phyloP scores from a whole-genome alignment of 53 echinoderm and acorn worm species.

The Mesocentrotus franciscanus region DNA sequence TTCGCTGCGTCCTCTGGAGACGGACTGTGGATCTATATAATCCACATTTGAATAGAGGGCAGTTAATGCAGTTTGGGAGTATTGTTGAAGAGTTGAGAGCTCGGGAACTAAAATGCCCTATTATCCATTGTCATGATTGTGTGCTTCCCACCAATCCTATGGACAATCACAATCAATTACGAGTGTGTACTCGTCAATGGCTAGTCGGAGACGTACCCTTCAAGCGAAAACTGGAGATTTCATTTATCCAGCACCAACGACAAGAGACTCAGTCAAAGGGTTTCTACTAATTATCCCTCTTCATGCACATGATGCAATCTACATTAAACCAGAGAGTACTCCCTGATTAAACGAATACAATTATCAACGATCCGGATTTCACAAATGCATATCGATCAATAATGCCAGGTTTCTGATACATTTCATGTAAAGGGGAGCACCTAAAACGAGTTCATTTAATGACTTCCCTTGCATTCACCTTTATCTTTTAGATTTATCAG shows the following conservation, averaged over 20 bases:
- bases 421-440: too few species aligned
- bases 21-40: not conserved
- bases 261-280: not conserved
- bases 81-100: not conserved
- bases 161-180: slow-evolving; percentile 25
- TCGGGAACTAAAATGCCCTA: not conserved
- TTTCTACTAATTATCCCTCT: not conserved
- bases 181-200: not conserved
- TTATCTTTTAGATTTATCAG: too few species aligned
- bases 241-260: not conserved
- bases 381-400: too few species aligned
- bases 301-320: not conserved
- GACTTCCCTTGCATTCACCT: too few species aligned
- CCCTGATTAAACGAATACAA: too few species aligned
- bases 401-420: too few species aligned
- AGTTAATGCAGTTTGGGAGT: not conserved
- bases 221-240: not conserved
- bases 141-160: not conserved
- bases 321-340: too few species aligned
- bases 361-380: too few species aligned
- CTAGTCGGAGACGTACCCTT: not conserved
- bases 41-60: not conserved
- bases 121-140: slow-evolving; percentile 5
- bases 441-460: too few species aligned
- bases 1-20: not conserved